Evolutionary conservation across 2,113 vertebrate species (phyloP).

Genomic region (Forbesichthys papilliferus): DNA sequence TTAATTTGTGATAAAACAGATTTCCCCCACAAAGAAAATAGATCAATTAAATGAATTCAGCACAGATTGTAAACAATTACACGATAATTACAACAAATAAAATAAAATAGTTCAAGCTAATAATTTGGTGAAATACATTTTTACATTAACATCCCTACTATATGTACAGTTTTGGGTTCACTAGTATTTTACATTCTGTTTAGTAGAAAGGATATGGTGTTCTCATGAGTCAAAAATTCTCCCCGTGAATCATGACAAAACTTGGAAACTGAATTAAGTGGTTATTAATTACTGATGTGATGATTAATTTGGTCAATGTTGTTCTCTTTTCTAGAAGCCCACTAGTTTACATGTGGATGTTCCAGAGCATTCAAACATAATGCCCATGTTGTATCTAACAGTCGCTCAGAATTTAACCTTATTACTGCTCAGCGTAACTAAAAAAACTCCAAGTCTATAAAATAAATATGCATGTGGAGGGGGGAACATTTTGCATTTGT

Average conservation of each 20-base stretch:
- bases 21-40: slow-evolving; percentile 52
- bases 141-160: slow-evolving; percentile 17
- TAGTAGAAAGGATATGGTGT: slow-evolving; percentile 15
- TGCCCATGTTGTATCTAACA: slow-evolving; percentile 40
- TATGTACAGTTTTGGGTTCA: slow-evolving; percentile 49
- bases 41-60: slow-evolving; percentile 33
- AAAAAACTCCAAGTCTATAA: slow-evolving; percentile 5
- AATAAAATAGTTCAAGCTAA: slow-evolving; percentile 34
- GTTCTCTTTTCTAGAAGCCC: slow-evolving; percentile 14
- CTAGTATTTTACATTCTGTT: slow-evolving; percentile 36
- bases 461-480: background rate
- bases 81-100: slow-evolving; percentile 39
- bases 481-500: background rate
- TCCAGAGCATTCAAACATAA: slow-evolving; percentile 35
- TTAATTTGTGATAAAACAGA: slow-evolving; percentile 61
- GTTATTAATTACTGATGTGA: slow-evolving; percentile 12
- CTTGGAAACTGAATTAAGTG: slow-evolving; percentile 22
- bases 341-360: slow-evolving; percentile 11
- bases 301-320: slow-evolving; percentile 14
- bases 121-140: slow-evolving; percentile 29
- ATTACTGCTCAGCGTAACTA: slow-evolving; percentile 15
- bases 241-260: slow-evolving; percentile 10
- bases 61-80: slow-evolving; percentile 46
- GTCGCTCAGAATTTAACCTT: slow-evolving; percentile 3
- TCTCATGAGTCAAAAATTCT: slow-evolving; percentile 15